Conservation (phyloP, 1,140 invertebrate genomes). For the Neocloeon triangulifer region DNA sequence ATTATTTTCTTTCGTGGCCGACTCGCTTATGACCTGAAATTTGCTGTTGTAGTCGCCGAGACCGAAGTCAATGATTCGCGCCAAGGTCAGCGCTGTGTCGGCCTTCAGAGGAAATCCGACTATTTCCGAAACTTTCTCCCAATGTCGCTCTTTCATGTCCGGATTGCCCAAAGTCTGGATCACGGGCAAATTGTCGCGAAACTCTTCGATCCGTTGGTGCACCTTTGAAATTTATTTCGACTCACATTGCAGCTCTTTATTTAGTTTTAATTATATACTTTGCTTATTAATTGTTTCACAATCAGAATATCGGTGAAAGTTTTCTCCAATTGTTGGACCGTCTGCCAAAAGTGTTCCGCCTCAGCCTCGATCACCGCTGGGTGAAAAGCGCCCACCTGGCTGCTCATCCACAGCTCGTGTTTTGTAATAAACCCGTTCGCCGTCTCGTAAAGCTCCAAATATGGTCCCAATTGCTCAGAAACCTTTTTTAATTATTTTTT, state of each 20-base stretch:
- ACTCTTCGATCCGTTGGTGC: constrained; percentile 60
- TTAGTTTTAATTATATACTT: constrained; percentile 14
- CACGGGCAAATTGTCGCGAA: constrained; percentile 74
- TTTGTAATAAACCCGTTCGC: constrained; percentile 68
- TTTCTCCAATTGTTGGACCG: constrained; percentile 75
- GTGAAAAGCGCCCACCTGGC: constrained; percentile 60
- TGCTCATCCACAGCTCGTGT: constrained; percentile 59
- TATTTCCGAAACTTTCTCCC: constrained; percentile 89
- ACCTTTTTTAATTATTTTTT: neutral
- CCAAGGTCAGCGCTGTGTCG: constrained; percentile 60
- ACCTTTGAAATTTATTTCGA: constrained; percentile 18
- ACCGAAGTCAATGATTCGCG: constrained; percentile 82
- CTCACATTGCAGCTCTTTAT: neutral
- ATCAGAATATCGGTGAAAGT: constrained; percentile 45
- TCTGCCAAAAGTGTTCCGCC: constrained; percentile 53
- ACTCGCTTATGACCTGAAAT: constrained; percentile 83
- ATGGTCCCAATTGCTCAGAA: constrained; percentile 51
- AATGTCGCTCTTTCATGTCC: constrained; percentile 76
- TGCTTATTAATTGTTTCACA: constrained; percentile 21
- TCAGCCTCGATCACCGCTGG: constrained; percentile 76
- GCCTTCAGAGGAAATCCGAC: constrained; percentile 82
- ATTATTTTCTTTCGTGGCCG: constrained; percentile 86
- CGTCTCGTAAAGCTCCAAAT: constrained; percentile 72
- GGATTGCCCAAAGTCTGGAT: constrained; percentile 85
- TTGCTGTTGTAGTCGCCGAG: constrained; percentile 74